These are phyloP conservation scores for Eledone cirrhosa DNA, from an alignment of 2,888 invertebrate species.

Conservation along the genomic window DNA sequence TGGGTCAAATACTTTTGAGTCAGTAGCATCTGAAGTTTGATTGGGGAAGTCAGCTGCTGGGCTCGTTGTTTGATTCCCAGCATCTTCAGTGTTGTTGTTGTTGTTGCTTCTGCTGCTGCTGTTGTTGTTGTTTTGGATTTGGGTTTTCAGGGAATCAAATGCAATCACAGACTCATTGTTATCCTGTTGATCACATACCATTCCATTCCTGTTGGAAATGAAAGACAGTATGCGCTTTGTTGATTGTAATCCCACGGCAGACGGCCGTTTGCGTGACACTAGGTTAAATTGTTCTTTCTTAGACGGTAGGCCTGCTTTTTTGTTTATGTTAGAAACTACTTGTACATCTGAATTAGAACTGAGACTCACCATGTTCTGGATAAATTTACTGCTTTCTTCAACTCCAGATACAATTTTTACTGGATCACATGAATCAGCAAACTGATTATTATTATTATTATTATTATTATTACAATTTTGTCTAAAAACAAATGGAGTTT, in stretches of 20 bases:
- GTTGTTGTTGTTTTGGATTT: too few species aligned
- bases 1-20: too few species aligned
- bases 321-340: neutral
- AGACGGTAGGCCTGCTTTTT: neutral
- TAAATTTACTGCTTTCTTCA: neutral
- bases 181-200: neutral
- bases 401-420: conserved; percentile 5
- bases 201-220: conserved; percentile 9
- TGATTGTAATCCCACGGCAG: conserved; percentile 1
- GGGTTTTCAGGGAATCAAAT: too few species aligned
- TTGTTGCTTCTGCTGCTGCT: too few species aligned
- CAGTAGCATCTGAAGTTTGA: too few species aligned
- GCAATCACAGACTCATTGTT: too few species aligned
- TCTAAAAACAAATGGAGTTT: neutral
- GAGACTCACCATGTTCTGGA: neutral
- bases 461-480: neutral
- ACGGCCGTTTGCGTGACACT: neutral
- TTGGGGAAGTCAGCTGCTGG: too few species aligned
- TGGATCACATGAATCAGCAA: neutral
- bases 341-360: neutral
- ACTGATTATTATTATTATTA: neutral
- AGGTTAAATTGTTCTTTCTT: neutral
- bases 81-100: too few species aligned
- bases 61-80: too few species aligned
- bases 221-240: conserved; percentile 14